Evolutionary conservation across 2,888 invertebrate genomes (phyloP).

Genomic region (Exocentrus adspersus): DNA sequence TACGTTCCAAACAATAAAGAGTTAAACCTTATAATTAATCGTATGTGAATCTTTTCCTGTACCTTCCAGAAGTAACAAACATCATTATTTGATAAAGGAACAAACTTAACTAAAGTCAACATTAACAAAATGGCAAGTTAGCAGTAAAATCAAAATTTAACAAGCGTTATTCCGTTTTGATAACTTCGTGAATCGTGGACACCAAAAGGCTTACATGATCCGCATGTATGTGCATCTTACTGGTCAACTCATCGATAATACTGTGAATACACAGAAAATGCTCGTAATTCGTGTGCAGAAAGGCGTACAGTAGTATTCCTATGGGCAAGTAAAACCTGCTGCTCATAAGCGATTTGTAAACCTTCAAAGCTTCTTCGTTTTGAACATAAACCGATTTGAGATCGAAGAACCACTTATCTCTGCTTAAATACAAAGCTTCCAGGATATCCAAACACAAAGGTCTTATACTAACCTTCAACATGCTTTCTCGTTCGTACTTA

Average conservation of each 20-base stretch:
- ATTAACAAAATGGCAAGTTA: too few species aligned
- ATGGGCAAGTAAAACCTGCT: conserved; percentile 54
- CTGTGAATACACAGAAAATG: conserved; percentile 46
- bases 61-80: too few species aligned
- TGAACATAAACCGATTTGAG: conserved; percentile 51
- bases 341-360: conserved; percentile 51
- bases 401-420: conserved; percentile 48
- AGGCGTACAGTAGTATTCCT: conserved; percentile 52
- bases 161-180: conserved; percentile 2
- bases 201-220: conserved; percentile 52
- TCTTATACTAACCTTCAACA: conserved; percentile 48
- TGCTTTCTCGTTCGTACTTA: conserved; percentile 50
- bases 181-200: conserved; percentile 41
- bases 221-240: conserved; percentile 49
- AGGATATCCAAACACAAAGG: conserved; percentile 53
- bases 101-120: too few species aligned
- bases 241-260: conserved; percentile 48
- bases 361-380: conserved; percentile 44
- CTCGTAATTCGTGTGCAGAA: conserved; percentile 50
- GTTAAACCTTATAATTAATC: too few species aligned
- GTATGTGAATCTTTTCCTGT: too few species aligned
- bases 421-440: conserved; percentile 50
- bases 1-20: too few species aligned
- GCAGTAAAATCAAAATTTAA: too few species aligned
- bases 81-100: too few species aligned